phyloP scores from a whole-genome alignment of 2,113 vertebrate species.

The Lophura nycthemera region DNA sequence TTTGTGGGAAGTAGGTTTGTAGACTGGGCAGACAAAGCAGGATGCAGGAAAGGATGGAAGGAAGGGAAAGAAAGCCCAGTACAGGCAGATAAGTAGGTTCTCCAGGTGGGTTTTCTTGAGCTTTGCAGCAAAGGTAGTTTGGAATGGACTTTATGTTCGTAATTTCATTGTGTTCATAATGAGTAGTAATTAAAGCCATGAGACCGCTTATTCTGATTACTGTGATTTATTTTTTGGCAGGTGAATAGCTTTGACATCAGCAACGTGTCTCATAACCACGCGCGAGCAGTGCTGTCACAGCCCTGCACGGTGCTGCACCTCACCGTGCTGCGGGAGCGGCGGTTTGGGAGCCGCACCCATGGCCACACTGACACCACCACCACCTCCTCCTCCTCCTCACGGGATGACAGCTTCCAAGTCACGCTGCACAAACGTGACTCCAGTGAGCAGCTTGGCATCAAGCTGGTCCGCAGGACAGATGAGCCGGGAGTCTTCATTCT shows the following conservation, averaged over 20 bases:
- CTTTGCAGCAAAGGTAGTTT: not conserved
- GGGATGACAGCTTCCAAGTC: constrained; percentile 91
- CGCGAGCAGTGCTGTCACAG: constrained; percentile 88
- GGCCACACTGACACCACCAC: constrained; percentile 67
- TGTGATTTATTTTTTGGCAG: constrained; percentile 61
- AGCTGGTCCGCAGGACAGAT: constrained; percentile 93
- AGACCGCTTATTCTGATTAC: not conserved
- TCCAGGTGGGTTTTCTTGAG: not conserved
- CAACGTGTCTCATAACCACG: constrained; percentile 94
- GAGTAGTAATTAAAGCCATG: accelerated
- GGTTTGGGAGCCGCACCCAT: constrained; percentile 84
- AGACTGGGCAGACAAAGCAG: not conserved
- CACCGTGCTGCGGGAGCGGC: constrained; percentile 92
- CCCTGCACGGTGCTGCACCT: constrained; percentile 91
- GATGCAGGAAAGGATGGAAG: not conserved
- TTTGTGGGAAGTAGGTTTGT: not conserved
- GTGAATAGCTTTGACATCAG: constrained; percentile 97
- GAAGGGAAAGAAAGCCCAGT: not conserved
- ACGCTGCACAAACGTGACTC: constrained; percentile 91
- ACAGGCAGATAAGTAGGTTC: not conserved
- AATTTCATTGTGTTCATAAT: not conserved
- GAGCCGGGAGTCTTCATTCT: constrained; percentile 95
- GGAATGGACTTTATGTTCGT: not conserved
- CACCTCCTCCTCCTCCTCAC: constrained; percentile 38
- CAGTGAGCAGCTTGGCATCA: constrained; percentile 95